Percentiles rank a stretch among this genome's conserved stretches.
phyloP scores from a whole-genome alignment of 2,797 vertebrate species.

The Mormyrops attenuatus region DNA sequence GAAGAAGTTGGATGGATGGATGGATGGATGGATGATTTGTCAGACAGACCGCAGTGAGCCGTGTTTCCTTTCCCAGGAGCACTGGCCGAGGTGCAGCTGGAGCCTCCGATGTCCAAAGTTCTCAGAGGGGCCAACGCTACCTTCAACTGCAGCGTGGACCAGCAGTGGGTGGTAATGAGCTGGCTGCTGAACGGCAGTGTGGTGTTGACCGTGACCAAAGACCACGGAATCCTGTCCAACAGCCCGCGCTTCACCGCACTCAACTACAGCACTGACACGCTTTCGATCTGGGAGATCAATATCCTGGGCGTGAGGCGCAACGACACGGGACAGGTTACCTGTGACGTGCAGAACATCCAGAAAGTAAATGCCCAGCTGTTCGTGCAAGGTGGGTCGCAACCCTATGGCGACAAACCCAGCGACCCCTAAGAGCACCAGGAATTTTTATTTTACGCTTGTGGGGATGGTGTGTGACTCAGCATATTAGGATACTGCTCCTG shows the following conservation, averaged over 20 bases:
- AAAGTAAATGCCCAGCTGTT: conserved; percentile 32
- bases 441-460: not conserved
- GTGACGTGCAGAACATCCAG: conserved; percentile 35
- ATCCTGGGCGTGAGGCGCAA: conserved; percentile 36
- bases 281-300: conserved; percentile 46
- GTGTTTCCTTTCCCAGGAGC: conserved; percentile 26
- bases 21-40: not conserved
- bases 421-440: not conserved
- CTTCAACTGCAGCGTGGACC: conserved; percentile 48
- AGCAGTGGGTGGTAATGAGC: conserved; percentile 40
- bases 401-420: not conserved
- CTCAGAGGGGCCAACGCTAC: conserved; percentile 40
- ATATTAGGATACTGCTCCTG: not conserved
- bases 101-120: conserved; percentile 38
- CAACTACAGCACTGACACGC: conserved; percentile 29
- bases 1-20: not conserved
- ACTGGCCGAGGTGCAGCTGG: conserved; percentile 34
- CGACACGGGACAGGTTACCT: conserved; percentile 37
- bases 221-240: rapidly evolving
- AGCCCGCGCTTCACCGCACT: conserved; percentile 21
- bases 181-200: conserved; percentile 18
- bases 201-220: conserved; percentile 36
- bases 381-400: conserved; percentile 52
- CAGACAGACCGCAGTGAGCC: not conserved
- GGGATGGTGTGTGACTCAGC: not conserved